A percentile compares a stretch with the other conserved stretches of the same genome.
phyloP scores from a whole-genome alignment of 1,140 invertebrate genomes.

The Centruroides sculpturatus region DNA sequence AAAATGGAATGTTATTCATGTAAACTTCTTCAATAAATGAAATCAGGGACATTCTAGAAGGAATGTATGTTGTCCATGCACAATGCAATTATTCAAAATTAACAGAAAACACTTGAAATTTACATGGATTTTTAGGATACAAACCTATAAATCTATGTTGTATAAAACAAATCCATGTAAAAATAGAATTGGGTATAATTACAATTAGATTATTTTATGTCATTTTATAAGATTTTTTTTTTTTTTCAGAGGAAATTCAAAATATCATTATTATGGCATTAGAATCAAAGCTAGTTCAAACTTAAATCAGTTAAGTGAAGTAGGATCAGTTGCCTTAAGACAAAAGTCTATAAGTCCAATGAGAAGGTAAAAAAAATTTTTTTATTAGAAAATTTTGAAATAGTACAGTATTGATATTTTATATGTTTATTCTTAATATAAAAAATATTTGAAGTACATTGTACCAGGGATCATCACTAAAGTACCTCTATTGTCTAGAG shows the following conservation, averaged over 20 bases:
- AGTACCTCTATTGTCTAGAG: no score
- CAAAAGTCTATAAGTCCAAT: conserved; percentile 30
- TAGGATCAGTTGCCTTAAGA: conserved; percentile 36
- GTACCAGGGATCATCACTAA: no score
- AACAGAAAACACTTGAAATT: not conserved
- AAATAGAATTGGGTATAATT: not conserved
- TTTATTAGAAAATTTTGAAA: not conserved
- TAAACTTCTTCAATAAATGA: no score
- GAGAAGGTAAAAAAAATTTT: conserved; percentile 26
- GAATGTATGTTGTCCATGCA: not conserved
- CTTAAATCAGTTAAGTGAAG: conserved; percentile 46
- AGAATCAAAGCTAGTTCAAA: conserved; percentile 78
- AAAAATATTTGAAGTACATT: no score
- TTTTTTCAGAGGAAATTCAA: conserved; percentile 81
- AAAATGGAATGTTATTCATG: no score
- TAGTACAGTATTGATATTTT: no score
- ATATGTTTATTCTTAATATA: no score
- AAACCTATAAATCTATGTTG: not conserved
- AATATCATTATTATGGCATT: conserved; percentile 99
- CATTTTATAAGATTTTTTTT: not conserved
- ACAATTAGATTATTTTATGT: not conserved
- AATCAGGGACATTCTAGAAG: no score
- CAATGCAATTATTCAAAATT: not conserved
- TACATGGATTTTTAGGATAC: not conserved
- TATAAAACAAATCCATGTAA: not conserved